Base-by-base conservation (phyloP, 1,140 invertebrate species). In the Tribolium madens region DNA sequence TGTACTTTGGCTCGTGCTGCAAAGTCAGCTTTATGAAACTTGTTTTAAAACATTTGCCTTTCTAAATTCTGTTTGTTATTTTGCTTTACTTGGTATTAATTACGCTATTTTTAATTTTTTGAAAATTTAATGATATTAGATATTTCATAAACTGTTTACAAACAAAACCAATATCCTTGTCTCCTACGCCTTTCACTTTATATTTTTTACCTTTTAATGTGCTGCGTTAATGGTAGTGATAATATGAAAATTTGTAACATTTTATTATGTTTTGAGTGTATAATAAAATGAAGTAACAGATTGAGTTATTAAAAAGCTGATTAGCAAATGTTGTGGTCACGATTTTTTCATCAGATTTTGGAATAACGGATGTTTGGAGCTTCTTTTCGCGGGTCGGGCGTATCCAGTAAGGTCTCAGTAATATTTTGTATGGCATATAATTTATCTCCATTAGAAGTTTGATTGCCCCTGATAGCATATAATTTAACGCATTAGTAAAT, bases 401-500 rank as follows among this genome's bases (percentile, higher is more conserved):
- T 2, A 15, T 50, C 48, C 10, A 50, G 48, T 50, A 42, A 42
- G 36, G 36, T 42, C 7, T 10, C 36, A 31, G 13, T 64, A 64
- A 64, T 64, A 64, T 33, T 72, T 72, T 52, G n/a, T 13, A 3
- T 15, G 46, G 17, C 46, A 26, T 52, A 17, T 72, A 72, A 72
- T 72, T 52, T 72, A 72, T 52, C 50, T 72, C 70, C 70, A 72
- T 72, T 72, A 72, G 46, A 31, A 14, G 46, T 72, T 72, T 72
- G 70, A 72, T 72, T 72, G 46, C 46, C 18, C 42, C 18, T 52
- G 70, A 72, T 72, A 72, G 31, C 70, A 26, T 72, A 33, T 72
- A 72, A 72, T 72, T 72, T 72, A 72, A 18, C 42, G 31, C 50
- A 72, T 72, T 72, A 72, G 70, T n/a, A 72, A 50, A 52, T 52